These are phyloP conservation scores for Lasioglossum villosulum DNA, from an alignment of 2,888 invertebrate genomes.

Conservation along the genomic window DNA sequence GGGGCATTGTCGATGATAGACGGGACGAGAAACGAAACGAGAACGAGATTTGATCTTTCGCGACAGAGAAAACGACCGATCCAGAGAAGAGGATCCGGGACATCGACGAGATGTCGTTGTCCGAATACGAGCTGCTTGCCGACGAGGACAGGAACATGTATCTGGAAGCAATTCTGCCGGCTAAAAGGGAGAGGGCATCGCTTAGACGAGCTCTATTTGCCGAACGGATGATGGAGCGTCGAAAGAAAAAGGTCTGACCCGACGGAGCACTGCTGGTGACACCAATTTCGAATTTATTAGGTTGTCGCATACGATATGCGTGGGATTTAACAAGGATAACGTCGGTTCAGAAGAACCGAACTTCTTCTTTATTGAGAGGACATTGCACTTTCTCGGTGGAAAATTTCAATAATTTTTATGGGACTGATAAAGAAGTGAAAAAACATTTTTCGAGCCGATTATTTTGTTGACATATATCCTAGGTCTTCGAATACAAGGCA, in stretches of 20 bases:
- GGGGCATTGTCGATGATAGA: constrained; percentile 12
- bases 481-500: no score
- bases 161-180: constrained; percentile 61
- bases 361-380: no score
- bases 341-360: no score
- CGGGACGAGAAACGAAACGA: background rate
- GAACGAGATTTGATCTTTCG: constrained; percentile 30
- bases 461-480: no score
- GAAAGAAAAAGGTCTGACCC: constrained; percentile 35
- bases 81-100: constrained; percentile 42
- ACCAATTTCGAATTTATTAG: background rate
- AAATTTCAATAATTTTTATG: no score
- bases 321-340: background rate
- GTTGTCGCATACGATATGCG: background rate
- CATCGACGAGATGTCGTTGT: constrained; percentile 74
- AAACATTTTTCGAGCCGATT: no score
- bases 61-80: constrained; percentile 43
- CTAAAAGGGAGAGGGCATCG: constrained; percentile 63
- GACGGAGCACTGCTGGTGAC: background rate
- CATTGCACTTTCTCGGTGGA: no score
- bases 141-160: constrained; percentile 73
- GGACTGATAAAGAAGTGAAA: no score
- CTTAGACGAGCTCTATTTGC: constrained; percentile 60
- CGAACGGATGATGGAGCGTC: constrained; percentile 53
- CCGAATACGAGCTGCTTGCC: constrained; percentile 72